Percentiles rank a stretch among this genome's conserved stretches.
Evolutionary conservation across 2,888 invertebrate genomes (phyloP).

Genomic region (Schizaphis graminum): DNA sequence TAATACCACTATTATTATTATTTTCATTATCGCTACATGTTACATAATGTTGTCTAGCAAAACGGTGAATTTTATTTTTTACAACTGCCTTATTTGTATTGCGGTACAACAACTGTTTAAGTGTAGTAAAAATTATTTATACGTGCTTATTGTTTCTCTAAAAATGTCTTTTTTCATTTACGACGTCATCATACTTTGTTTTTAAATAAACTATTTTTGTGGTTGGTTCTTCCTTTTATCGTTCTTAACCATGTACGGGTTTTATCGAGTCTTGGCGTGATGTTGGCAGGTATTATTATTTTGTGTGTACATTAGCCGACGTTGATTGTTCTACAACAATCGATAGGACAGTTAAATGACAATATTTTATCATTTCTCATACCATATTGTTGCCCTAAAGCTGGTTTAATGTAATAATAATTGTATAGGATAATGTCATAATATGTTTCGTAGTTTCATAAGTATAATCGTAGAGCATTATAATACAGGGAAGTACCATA

Average conservation of each 20-base stretch:
- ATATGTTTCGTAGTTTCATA: background rate
- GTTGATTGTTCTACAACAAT: background rate
- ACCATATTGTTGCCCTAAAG: background rate
- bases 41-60: background rate
- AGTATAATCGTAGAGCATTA: background rate
- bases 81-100: background rate
- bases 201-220: background rate
- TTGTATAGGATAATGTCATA: background rate
- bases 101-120: background rate
- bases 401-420: background rate
- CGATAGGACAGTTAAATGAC: background rate
- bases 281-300: background rate
- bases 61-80: background rate
- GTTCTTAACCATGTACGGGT: background rate
- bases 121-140: background rate
- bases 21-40: background rate
- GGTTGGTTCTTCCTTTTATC: background rate
- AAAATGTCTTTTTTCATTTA: background rate
- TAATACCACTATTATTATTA: background rate
- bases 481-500: constrained; percentile 1
- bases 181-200: background rate
- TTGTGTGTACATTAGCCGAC: background rate
- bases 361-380: background rate
- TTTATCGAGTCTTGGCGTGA: background rate
- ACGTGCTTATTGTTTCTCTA: background rate